Conservation (phyloP, 2,797 vertebrate species). For the Sphenopsis melanotis region DNA sequence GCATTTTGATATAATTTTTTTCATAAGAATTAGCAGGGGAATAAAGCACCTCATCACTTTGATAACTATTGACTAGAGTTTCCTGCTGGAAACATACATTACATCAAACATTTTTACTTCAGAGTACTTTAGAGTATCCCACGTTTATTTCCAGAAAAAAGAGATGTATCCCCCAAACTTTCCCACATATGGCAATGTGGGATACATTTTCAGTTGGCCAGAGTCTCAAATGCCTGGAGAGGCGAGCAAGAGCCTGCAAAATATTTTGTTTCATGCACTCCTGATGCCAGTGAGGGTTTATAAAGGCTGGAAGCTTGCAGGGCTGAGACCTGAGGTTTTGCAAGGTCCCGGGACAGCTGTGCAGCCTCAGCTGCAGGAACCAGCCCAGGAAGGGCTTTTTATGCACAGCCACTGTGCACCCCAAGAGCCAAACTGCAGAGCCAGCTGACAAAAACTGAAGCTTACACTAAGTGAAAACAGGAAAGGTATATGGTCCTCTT, state of each 20-base stretch:
- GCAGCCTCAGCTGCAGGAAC: neutral
- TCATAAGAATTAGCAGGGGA: neutral
- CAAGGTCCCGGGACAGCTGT: neutral
- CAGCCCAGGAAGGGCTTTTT: neutral
- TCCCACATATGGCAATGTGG: slow-evolving; percentile 8
- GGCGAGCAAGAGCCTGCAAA: neutral
- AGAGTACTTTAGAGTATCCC: neutral
- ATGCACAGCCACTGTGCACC: neutral
- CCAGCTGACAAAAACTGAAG: neutral
- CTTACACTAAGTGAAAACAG: neutral
- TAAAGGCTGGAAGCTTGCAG: neutral
- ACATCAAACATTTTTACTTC: neutral
- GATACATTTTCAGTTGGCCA: neutral
- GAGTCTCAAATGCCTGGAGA: neutral
- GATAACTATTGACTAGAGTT: slow-evolving; percentile 12
- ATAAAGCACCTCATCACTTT: slow-evolving; percentile 19
- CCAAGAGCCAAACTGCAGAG: neutral
- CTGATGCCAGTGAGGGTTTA: neutral
- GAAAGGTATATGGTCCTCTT: neutral
- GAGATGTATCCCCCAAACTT: neutral
- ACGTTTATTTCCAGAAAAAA: neutral
- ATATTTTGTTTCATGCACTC: neutral
- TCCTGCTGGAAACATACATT: slow-evolving; percentile 1
- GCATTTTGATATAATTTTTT: neutral
- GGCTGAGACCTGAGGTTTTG: neutral